A percentile compares a stretch with the other conserved stretches of the same genome.
phyloP scores from a whole-genome alignment of 2,113 vertebrate species.

The Lophochroa leadbeateri region DNA sequence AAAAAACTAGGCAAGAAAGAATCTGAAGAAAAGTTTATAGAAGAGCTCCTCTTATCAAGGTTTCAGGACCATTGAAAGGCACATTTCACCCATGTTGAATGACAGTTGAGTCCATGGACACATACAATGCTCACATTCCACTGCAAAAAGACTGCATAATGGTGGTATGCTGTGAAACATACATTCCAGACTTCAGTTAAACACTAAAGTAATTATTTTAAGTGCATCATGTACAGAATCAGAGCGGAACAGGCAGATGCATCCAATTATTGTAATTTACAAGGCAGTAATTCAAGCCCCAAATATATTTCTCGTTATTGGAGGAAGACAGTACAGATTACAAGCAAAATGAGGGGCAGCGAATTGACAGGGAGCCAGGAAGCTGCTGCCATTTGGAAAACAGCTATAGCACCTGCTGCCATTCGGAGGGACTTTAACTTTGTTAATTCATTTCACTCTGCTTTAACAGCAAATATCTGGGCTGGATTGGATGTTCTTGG shows the following conservation, averaged over 20 bases:
- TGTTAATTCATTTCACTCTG: neutral
- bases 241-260: neutral
- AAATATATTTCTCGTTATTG: neutral
- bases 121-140: neutral
- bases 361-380: neutral
- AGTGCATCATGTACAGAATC: slow-evolving; percentile 10
- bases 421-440: neutral
- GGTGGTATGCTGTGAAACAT: neutral
- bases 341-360: neutral
- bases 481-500: neutral
- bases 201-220: slow-evolving; percentile 37
- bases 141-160: neutral
- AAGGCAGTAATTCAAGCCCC: slow-evolving; percentile 42
- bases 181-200: slow-evolving; percentile 4
- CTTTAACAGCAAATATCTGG: neutral
- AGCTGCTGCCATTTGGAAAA: neutral
- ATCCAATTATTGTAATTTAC: slow-evolving; percentile 52
- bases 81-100: slow-evolving; percentile 41
- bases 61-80: slow-evolving; percentile 40
- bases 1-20: neutral
- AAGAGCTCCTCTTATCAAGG: slow-evolving; percentile 34
- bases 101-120: neutral
- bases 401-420: neutral
- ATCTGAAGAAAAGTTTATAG: slow-evolving; percentile 57
- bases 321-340: neutral